Conservation (phyloP, 2,113 vertebrate species). For the Apeltes quadracus region DNA sequence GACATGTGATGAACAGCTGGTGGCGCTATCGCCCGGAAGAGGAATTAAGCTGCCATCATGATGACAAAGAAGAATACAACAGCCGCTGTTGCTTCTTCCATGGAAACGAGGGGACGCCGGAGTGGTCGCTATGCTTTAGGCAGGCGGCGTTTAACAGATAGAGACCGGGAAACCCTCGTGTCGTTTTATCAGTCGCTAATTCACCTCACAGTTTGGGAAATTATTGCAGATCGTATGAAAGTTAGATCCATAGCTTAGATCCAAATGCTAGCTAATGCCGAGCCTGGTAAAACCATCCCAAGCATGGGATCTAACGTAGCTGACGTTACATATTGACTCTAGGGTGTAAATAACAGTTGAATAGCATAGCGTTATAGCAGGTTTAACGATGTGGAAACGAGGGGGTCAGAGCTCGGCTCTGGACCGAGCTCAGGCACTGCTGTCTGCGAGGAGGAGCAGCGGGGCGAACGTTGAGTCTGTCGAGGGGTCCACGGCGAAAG, state of each 20-base stretch:
- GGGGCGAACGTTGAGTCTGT: not conserved
- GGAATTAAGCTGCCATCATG: not conserved
- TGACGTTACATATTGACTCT: no score
- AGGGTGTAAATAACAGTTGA: no score
- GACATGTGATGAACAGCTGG: not conserved
- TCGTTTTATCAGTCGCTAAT: not conserved
- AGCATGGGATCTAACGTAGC: not conserved
- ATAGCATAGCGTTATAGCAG: no score
- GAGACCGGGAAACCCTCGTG: not conserved
- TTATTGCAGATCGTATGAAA: fast-evolving
- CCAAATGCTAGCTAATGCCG: not conserved
- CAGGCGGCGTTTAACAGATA: not conserved
- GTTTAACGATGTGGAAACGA: conserved; percentile 72
- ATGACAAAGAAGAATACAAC: not conserved
- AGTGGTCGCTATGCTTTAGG: not conserved
- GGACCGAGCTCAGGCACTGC: conserved; percentile 77
- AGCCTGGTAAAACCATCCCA: not conserved
- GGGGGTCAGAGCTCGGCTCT: conserved; percentile 72
- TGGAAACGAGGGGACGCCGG: conserved; percentile 41
- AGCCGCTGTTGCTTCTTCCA: conserved; percentile 9
- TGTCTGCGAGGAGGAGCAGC: conserved; percentile 62
- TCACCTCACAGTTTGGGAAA: not conserved
- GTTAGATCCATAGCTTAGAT: not conserved
- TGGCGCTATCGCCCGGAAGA: not conserved
- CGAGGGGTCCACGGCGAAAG: not conserved